Conservation (phyloP, 2,113 vertebrate genomes). For the Variabilichromis moorii region DNA sequence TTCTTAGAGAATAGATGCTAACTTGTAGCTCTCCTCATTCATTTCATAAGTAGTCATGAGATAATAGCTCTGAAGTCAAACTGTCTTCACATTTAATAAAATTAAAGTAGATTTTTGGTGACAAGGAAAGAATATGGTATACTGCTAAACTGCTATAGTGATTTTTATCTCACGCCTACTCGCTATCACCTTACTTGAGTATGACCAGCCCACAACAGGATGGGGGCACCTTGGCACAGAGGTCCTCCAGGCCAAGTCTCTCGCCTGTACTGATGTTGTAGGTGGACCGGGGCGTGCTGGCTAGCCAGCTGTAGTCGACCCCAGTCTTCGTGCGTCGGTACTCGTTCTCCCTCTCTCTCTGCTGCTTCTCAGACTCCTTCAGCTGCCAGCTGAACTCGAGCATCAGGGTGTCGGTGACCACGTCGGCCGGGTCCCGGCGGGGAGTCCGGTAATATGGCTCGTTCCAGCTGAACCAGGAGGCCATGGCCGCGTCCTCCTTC, state of each 20-base stretch:
- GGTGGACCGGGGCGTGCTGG: constrained; percentile 73
- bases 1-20: neutral
- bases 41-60: neutral
- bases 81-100: neutral
- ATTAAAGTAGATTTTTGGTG: neutral
- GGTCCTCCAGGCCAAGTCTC: constrained; percentile 83
- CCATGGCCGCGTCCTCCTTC: constrained; percentile 59
- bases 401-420: constrained; percentile 93
- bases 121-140: neutral
- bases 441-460: constrained; percentile 72
- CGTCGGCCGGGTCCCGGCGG: constrained; percentile 75
- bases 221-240: constrained; percentile 86
- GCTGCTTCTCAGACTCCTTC: constrained; percentile 84
- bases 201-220: constrained; percentile 88
- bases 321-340: constrained; percentile 80
- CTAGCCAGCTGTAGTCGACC: constrained; percentile 96
- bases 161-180: neutral
- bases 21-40: neutral
- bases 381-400: constrained; percentile 91
- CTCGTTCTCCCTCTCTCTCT: constrained; percentile 77
- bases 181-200: constrained; percentile 75
- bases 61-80: neutral
- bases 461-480: constrained; percentile 86
- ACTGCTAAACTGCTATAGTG: neutral
- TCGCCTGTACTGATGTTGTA: constrained; percentile 83